Conservation (phyloP, 2,888 invertebrate genomes). For the Drosophila anomalata region DNA sequence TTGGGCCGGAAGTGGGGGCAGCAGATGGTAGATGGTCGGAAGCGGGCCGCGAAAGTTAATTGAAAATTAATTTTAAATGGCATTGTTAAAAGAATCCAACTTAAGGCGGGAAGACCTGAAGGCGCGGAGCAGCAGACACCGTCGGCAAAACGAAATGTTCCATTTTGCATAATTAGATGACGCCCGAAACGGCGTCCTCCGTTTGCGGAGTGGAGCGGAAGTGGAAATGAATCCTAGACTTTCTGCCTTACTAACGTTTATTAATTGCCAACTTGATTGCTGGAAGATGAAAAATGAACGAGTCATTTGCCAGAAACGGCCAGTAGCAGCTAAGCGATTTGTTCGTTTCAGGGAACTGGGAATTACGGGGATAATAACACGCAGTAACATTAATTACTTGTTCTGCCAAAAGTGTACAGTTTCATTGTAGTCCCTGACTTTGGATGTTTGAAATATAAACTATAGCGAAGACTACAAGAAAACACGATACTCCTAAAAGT, state of each 20-base stretch:
- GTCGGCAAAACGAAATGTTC: constrained; percentile 47
- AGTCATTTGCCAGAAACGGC: constrained; percentile 5
- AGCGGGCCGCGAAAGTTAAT: constrained; percentile 59
- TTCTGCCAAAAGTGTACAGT: neutral
- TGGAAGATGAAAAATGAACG: constrained; percentile 24
- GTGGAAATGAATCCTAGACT: constrained; percentile 27
- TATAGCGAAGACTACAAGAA: neutral
- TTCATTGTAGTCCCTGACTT: neutral
- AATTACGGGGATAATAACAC: neutral
- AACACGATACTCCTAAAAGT: constrained; percentile 4
- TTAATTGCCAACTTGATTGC: constrained; percentile 38
- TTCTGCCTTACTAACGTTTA: constrained; percentile 22
- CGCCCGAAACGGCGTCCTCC: constrained; percentile 41
- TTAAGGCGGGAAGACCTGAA: constrained; percentile 20
- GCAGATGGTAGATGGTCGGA: constrained; percentile 43
- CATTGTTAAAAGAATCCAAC: constrained; percentile 57
- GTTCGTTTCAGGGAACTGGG: neutral
- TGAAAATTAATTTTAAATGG: constrained; percentile 73
- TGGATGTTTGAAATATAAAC: neutral
- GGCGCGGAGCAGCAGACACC: constrained; percentile 16
- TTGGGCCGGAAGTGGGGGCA: constrained; percentile 1
- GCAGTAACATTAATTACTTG: neutral
- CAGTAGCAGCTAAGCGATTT: neutral
- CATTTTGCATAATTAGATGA: constrained; percentile 70
- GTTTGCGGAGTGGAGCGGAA: constrained; percentile 15